These are phyloP conservation scores for Xenopus petersii DNA, from an alignment of 2,797 vertebrate species.

Conservation along the genomic window DNA sequence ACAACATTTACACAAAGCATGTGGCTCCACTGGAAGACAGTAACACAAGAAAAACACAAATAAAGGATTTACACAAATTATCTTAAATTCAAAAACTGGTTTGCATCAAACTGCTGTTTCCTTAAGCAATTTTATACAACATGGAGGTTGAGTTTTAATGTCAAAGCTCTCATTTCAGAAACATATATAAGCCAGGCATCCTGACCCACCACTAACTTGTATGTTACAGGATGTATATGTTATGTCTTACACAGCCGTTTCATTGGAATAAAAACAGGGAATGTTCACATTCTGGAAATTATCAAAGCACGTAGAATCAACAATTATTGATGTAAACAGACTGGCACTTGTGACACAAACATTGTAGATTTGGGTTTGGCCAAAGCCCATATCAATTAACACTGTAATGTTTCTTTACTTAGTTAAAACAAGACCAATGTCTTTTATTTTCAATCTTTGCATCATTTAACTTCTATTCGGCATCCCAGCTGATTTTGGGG, in stretches of 20 bases:
- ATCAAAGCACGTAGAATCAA: conserved; percentile 72
- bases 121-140: conserved; percentile 63
- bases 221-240: conserved; percentile 78
- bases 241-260: conserved; percentile 78
- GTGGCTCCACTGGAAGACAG: too few species aligned
- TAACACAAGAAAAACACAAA: conserved; percentile 52
- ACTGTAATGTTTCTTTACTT: too few species aligned
- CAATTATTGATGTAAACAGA: conserved; percentile 59
- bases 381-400: neutral
- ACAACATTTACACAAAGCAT: too few species aligned
- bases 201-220: conserved; percentile 61
- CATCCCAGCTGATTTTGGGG: too few species aligned
- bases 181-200: conserved; percentile 86
- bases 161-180: conserved; percentile 67
- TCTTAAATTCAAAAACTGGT: conserved; percentile 71
- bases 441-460: too few species aligned
- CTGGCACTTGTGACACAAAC: conserved; percentile 66
- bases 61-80: conserved; percentile 61
- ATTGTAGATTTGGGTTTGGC: conserved; percentile 59
- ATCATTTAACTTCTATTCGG: too few species aligned
- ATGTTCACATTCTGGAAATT: conserved; percentile 78
- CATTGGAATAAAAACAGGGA: conserved; percentile 70
- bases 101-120: conserved; percentile 72
- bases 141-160: conserved; percentile 75
- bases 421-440: too few species aligned